A percentile compares a stretch with the other conserved stretches of the same genome.
Evolutionary conservation across 2,113 vertebrate genomes (phyloP).

Genomic region (Phylloscopus trochiloides): DNA sequence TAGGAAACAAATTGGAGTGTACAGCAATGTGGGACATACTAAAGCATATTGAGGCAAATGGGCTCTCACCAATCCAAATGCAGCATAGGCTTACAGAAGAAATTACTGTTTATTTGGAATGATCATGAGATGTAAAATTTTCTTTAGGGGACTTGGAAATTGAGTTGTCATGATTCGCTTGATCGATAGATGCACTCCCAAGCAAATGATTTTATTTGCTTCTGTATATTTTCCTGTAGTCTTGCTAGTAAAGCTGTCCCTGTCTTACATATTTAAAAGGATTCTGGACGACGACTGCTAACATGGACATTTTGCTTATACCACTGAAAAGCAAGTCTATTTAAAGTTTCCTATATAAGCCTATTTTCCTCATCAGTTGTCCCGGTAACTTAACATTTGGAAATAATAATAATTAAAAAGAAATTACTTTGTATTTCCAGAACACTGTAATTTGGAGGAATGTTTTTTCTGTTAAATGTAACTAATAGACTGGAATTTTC

Average conservation of each 20-base stretch:
- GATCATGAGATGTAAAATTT: constrained; percentile 72
- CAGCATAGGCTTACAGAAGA: constrained; percentile 1
- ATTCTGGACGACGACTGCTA: constrained; percentile 46
- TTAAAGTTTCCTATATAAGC: constrained; percentile 68
- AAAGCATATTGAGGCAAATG: constrained; percentile 49
- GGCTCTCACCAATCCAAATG: constrained; percentile 58
- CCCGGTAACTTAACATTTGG: constrained; percentile 74
- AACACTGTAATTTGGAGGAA: constrained; percentile 77
- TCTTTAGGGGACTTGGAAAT: constrained; percentile 60
- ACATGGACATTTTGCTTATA: constrained; percentile 63
- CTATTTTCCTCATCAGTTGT: constrained; percentile 67
- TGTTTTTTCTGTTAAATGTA: constrained; percentile 74
- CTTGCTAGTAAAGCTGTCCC: constrained; percentile 58
- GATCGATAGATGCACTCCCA: constrained; percentile 67
- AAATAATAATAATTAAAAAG: constrained; percentile 7
- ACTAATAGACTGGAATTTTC: constrained; percentile 73
- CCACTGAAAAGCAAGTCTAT: constrained; percentile 67
- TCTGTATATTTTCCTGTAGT: constrained; percentile 73
- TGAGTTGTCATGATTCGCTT: constrained; percentile 62
- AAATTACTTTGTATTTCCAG: constrained; percentile 76
- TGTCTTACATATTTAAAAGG: constrained; percentile 60
- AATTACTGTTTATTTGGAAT: constrained; percentile 43
- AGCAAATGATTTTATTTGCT: constrained; percentile 65
- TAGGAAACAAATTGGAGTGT: constrained; percentile 44
- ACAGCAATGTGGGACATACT: constrained; percentile 11